Base-by-base conservation (phyloP, 2,888 invertebrate genomes). In the Gandaritis pyraliata region DNA sequence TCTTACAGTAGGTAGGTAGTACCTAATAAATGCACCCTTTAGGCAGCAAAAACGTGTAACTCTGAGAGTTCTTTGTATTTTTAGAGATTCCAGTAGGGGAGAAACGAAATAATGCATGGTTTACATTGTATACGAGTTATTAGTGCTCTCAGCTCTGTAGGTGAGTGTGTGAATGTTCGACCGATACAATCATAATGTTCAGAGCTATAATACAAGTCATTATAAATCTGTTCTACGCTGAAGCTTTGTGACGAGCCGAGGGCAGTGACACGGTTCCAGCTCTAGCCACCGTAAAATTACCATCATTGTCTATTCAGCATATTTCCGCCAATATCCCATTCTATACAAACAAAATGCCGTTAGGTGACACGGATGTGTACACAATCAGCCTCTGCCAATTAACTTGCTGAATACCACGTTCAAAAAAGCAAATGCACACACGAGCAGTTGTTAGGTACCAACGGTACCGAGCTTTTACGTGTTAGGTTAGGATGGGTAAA, bases 241-340 rank as follows among this genome's bases (percentile, higher is more conserved):
- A 15, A 60, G 60, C 41, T 54, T 54, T 65, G 63, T 63, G 65
- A 52, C 64, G 13, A 43, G 16, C 10, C 30, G 81, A 81, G 86
- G 83, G 80, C 86, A 82, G 74, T 85, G 80, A 88, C 90, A 82
- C 73, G 81, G 87, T 87, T 85, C 86, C 83, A 81, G 76, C 79
- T 75, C 72, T 77, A 85, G 78, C 77, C 71, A 90, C 84, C 88
- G 87, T 89, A 83, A 90, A 89, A 90, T 88, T 84, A 78, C 60
- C 70, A 73, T 77, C 78, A 86, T 83, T 86, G 82, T 86, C 82
- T 83, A 75, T 78, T 81, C 78, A 74, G 76, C 77, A 76, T 71
- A 79, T 84, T 87, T 86, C 87, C 88, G 83, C 78, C 77, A 81
- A 78, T 74, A 72, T 75, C 74, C 73, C 73, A 77, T 75, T 75